These are phyloP conservation scores for Drosophila lowei DNA, from an alignment of 1,140 invertebrate genomes.

Conservation along the genomic window DNA sequence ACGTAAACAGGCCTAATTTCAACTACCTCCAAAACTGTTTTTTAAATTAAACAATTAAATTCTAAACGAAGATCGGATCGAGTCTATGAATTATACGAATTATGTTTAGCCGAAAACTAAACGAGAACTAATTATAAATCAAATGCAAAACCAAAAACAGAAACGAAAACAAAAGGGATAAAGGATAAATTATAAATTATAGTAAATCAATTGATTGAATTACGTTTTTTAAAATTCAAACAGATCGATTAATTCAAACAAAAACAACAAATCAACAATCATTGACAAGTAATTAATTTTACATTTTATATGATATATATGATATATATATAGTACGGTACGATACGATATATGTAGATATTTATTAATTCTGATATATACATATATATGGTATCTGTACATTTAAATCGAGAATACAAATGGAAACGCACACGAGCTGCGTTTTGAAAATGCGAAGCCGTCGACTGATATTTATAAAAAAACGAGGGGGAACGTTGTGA, in stretches of 20 bases:
- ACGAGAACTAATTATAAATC: slow-evolving; percentile 44
- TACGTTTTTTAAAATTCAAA: slow-evolving; percentile 40
- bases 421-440: slow-evolving; percentile 58
- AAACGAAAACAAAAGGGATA: not conserved
- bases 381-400: slow-evolving; percentile 29
- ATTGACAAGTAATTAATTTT: slow-evolving; percentile 54
- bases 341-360: slow-evolving; percentile 26
- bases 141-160: slow-evolving; percentile 29
- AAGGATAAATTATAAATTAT: slow-evolving; percentile 23
- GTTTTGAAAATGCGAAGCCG: slow-evolving; percentile 64
- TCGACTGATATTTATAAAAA: slow-evolving; percentile 76
- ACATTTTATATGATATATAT: slow-evolving; percentile 32
- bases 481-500: too few species aligned
- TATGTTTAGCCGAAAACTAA: slow-evolving; percentile 52
- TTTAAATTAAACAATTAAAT: slow-evolving; percentile 58
- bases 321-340: too few species aligned
- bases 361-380: slow-evolving; percentile 30
- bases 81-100: slow-evolving; percentile 46
- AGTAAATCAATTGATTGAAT: slow-evolving; percentile 47
- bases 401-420: slow-evolving; percentile 48
- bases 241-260: slow-evolving; percentile 40
- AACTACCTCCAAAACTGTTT: slow-evolving; percentile 69
- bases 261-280: slow-evolving; percentile 50
- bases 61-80: slow-evolving; percentile 49
- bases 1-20: slow-evolving; percentile 67